Evolutionary conservation across 2,888 invertebrate genomes (phyloP), one percentile per base, ranked within the genome.

Genomic region (Caenorhabditis panamensis): DNA sequence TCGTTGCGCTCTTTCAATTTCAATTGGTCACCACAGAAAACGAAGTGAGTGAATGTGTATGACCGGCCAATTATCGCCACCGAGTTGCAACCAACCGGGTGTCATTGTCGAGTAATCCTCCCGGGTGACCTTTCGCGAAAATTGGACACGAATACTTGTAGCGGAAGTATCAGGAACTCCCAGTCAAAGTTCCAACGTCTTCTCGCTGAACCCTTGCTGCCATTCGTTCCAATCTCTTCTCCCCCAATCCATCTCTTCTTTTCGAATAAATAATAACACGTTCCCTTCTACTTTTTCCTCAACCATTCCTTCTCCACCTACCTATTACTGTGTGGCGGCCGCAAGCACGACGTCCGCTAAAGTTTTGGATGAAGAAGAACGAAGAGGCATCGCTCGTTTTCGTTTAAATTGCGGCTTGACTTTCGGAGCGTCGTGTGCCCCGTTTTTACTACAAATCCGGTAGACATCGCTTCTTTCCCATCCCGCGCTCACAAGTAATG

Each of bases 11-110:
- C 49, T 49, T 49, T 49, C 49, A 2, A 53, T 53, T 53, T 53
- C 53, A 53, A 53, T 53, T 53, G 53, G 26, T 6, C 24, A 11
- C 58, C 31, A 36, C 20, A 36, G 31, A n/a, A n/a, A n/a, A n/a
- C n/a, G n/a, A n/a, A 51, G 41, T 41, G 41, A 51, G 13, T 41
- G 41, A 51, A 51, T 51, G 28, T 58, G 36, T 59, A 41, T 41
- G 59, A 59, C 59, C 59, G 59, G 63, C 49, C 73, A 73, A 73
- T 73, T 73, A 73, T 73, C 73, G 73, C 59, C 54, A 13, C 36
- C 44, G 73, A 73, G 73, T 73, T 73, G 73, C 73, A 73, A 63
- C 64, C 63, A 51, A 66, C 66, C 64, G 64, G 73, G 73, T 73
- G 73, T 73, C 73, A 73, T 73, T 73, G 64, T 66, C 73, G 58